Evolutionary conservation across 2,888 invertebrate genomes (phyloP).

Genomic region (Willowsia nigromaculata): DNA sequence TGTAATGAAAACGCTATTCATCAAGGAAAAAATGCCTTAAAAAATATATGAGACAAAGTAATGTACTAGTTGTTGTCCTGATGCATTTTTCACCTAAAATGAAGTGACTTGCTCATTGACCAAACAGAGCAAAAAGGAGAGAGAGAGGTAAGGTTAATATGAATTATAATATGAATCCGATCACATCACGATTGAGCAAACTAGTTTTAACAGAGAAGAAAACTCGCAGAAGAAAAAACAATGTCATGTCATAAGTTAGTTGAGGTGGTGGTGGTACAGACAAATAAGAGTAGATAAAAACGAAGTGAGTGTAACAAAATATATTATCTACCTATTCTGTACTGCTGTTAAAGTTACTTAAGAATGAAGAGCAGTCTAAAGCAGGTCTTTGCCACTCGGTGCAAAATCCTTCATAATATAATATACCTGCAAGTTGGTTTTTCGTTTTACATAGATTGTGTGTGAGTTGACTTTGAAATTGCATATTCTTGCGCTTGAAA

Average conservation of each 20-base stretch:
- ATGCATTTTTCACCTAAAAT: slow-evolving; percentile 2
- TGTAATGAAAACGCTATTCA: slow-evolving; percentile 23
- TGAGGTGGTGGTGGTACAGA: slow-evolving; percentile 16
- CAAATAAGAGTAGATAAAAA: slow-evolving; percentile 26
- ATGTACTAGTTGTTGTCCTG: neutral
- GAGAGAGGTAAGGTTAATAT: slow-evolving; percentile 5
- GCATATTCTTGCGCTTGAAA: slow-evolving; percentile 63
- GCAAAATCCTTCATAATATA: neutral
- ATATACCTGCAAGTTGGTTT: neutral
- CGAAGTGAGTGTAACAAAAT: slow-evolving; percentile 1
- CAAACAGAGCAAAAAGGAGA: neutral
- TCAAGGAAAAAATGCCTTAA: neutral
- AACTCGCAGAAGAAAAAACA: slow-evolving; percentile 41
- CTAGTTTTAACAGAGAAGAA: slow-evolving; percentile 55
- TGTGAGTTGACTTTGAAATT: slow-evolving; percentile 67
- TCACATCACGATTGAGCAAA: slow-evolving; percentile 67
- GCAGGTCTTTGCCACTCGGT: slow-evolving; percentile 17
- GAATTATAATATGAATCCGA: slow-evolving; percentile 61
- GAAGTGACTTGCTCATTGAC: slow-evolving; percentile 24
- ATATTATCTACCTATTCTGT: neutral
- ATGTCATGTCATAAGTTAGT: slow-evolving; percentile 55
- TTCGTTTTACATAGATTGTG: slow-evolving; percentile 17
- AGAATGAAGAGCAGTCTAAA: neutral
- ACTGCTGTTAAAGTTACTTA: neutral
- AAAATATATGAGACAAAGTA: neutral